A percentile compares a stretch with the other conserved stretches of the same genome.
phyloP scores from a whole-genome alignment of 2,113 vertebrate genomes.

The Burhinus bistriatus region DNA sequence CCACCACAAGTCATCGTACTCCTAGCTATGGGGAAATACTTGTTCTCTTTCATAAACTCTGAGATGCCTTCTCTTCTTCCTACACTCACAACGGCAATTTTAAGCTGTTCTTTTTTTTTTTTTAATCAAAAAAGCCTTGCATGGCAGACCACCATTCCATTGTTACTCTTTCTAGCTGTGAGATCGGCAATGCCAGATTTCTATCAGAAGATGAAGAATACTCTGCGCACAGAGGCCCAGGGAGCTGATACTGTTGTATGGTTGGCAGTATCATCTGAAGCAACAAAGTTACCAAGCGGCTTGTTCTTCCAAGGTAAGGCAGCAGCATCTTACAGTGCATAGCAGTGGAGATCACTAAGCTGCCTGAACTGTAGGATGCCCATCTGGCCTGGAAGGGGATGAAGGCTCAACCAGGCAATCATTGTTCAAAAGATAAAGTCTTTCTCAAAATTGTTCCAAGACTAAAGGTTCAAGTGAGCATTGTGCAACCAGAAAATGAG shows the following conservation, averaged over 20 bases:
- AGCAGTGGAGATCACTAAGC: neutral
- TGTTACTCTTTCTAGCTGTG: conserved; percentile 64
- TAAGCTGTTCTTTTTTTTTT: neutral
- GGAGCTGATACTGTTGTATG: conserved; percentile 80
- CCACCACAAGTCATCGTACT: neutral
- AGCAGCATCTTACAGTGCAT: rapidly evolving
- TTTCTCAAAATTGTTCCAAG: neutral
- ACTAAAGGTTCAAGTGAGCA: neutral
- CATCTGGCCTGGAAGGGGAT: neutral
- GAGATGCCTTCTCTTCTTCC: neutral
- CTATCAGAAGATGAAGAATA: conserved; percentile 77
- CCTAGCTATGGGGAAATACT: neutral
- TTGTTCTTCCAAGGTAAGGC: conserved; percentile 82
- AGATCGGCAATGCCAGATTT: conserved; percentile 79
- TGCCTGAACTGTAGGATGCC: neutral
- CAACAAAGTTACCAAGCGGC: conserved; percentile 66
- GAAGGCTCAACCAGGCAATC: neutral
- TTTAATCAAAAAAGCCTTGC: neutral
- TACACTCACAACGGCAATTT: neutral
- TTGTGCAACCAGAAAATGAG: neutral
- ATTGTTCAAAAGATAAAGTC: neutral
- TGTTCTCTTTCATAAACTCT: neutral
- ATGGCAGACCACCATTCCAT: neutral
- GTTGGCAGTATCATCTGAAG: conserved; percentile 69
- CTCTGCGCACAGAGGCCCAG: conserved; percentile 78